A percentile compares a stretch with the other conserved stretches of the same genome.
Evolutionary conservation across 2,113 vertebrate genomes (phyloP).

Genomic region (Psettodes erumei): DNA sequence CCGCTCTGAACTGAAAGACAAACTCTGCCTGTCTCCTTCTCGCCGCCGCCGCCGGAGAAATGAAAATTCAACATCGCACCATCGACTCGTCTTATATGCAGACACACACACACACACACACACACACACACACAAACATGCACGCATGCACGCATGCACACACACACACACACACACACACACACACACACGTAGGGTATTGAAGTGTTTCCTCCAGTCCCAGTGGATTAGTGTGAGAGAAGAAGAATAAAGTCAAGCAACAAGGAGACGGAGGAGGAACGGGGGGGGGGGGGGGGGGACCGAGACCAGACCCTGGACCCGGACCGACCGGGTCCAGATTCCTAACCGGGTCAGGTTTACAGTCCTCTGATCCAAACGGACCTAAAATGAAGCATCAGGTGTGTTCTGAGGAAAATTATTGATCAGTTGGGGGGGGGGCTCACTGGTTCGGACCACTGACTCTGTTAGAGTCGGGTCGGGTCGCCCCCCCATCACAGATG

Average conservation of each 20-base stretch:
- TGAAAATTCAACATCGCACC: conserved; percentile 65
- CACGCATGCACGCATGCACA: conserved; percentile 39
- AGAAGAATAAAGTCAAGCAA: conserved; percentile 38
- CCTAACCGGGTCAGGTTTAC: too few relatives aligned
- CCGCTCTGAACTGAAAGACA: conserved; percentile 38
- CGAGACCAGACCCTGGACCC: too few relatives aligned
- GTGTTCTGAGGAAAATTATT: too few relatives aligned
- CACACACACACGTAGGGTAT: conserved; percentile 44
- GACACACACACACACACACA: conserved; percentile 40
- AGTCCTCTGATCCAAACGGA: too few relatives aligned
- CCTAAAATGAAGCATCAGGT: too few relatives aligned
- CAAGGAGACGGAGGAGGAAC: conserved; percentile 24
- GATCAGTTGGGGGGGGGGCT: too few relatives aligned
- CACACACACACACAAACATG: conserved; percentile 53
- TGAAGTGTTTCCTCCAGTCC: conserved; percentile 68
- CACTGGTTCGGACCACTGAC: too few relatives aligned
- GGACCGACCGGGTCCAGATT: too few relatives aligned
- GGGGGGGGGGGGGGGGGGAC: conserved; percentile 2
- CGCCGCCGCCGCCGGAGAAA: conserved; percentile 40
- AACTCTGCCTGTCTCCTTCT: conserved; percentile 35
- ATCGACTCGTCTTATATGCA: conserved; percentile 67
- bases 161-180: conserved; percentile 24
- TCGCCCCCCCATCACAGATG: too few relatives aligned
- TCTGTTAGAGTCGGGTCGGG: too few relatives aligned
- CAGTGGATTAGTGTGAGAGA: conserved; percentile 55